Percentiles rank a stretch among this genome's conserved stretches.
Conservation (phyloP, 2,113 vertebrate species). For the Cochlearius cochlearius region DNA sequence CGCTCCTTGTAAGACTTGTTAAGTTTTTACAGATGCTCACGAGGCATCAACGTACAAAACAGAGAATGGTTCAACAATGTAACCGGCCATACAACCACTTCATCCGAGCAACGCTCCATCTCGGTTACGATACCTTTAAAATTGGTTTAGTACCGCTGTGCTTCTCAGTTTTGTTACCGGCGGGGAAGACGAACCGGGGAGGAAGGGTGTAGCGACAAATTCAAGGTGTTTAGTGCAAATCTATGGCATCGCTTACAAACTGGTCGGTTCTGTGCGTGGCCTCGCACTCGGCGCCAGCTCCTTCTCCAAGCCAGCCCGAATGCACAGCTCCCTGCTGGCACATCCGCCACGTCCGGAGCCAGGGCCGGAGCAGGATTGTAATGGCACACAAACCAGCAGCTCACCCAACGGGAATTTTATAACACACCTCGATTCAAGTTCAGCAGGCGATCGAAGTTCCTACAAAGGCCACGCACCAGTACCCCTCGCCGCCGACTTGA, state of each 20-base stretch:
- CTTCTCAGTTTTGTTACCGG: neutral
- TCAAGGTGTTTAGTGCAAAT: neutral
- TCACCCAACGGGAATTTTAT: neutral
- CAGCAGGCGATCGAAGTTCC: neutral
- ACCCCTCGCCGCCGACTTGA: too few relatives aligned
- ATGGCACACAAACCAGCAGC: neutral
- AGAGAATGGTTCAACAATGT: neutral
- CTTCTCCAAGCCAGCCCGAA: neutral
- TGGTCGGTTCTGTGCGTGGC: accelerated
- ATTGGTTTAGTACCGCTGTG: neutral
- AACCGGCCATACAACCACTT: neutral
- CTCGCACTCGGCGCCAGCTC: neutral
- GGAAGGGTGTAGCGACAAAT: neutral
- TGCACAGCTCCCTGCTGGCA: neutral
- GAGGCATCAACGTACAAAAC: accelerated
- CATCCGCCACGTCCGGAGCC: neutral
- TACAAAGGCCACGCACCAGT: neutral
- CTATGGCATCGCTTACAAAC: accelerated
- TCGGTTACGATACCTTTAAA: neutral
- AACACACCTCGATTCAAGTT: neutral
- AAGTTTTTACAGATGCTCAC: neutral
- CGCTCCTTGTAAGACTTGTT: too few relatives aligned
- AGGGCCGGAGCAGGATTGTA: accelerated
- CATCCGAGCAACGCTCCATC: accelerated
- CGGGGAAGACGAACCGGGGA: accelerated